phyloP scores from a whole-genome alignment of 2,888 invertebrate species.

The Therioaphis trifolii region DNA sequence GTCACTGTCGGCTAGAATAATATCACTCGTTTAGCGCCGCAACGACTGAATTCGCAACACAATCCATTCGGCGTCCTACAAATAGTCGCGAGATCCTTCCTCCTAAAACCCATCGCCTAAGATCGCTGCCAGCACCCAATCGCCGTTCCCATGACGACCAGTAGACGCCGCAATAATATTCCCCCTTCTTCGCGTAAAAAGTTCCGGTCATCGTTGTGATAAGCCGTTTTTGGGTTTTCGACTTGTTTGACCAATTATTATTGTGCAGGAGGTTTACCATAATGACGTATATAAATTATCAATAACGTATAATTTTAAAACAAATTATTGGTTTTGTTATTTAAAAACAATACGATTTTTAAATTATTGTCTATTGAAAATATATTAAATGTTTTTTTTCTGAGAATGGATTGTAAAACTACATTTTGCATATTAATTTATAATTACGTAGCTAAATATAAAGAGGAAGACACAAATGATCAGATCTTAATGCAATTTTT shows the following conservation, averaged over 20 bases:
- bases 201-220: not conserved
- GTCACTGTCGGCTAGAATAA: conserved; percentile 55
- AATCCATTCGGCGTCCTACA: conserved; percentile 57
- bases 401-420: too few species aligned
- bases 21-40: conserved; percentile 51
- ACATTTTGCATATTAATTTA: too few species aligned
- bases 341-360: too few species aligned
- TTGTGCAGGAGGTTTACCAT: not conserved
- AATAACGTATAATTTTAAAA: not conserved
- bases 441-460: too few species aligned
- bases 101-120: conserved; percentile 29
- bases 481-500: too few species aligned
- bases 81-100: conserved; percentile 61
- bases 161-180: too few species aligned
- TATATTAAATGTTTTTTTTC: too few species aligned
- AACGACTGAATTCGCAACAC: conserved; percentile 60
- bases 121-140: conserved; percentile 51
- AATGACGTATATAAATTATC: not conserved
- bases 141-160: conserved; percentile 42
- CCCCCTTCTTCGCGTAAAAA: too few species aligned
- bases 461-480: too few species aligned
- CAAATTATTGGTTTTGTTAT: too few species aligned
- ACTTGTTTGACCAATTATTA: not conserved
- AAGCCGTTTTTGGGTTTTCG: not conserved
- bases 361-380: too few species aligned